Percentiles rank a stretch among this genome's conserved stretches.
Conservation (phyloP, 2,797 vertebrate genomes). For the Chelonia mydas region DNA sequence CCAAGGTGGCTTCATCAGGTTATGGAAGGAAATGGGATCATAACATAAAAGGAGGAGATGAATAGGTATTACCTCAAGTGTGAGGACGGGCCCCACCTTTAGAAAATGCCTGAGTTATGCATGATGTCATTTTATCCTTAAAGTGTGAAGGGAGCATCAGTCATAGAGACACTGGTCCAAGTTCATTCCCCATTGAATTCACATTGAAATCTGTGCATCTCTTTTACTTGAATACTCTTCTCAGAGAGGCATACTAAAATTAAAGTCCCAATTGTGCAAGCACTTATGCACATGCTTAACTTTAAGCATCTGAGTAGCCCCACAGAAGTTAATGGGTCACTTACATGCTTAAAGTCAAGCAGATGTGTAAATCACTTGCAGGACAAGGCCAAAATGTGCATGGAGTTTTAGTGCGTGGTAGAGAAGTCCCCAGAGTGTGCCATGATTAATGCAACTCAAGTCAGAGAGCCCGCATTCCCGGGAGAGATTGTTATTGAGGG, state of each 20-base stretch:
- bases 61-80: background rate
- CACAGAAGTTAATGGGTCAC: background rate
- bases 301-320: background rate
- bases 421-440: background rate
- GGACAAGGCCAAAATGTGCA: background rate
- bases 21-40: background rate
- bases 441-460: no score
- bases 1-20: background rate
- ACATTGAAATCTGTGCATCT: background rate
- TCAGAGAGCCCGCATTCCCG: no score
- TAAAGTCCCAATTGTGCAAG: background rate
- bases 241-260: background rate
- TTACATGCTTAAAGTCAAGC: background rate
- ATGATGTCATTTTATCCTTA: background rate
- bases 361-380: background rate
- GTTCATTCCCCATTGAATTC: background rate
- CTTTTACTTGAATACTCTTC: background rate
- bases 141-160: background rate
- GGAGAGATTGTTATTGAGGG: no score
- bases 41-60: background rate
- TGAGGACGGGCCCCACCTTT: background rate
- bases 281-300: background rate
- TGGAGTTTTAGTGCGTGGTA: background rate
- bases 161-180: background rate
- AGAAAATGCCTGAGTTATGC: background rate